phyloP scores from a whole-genome alignment of 2,113 vertebrate genomes.

The Sebastes fasciatus region DNA sequence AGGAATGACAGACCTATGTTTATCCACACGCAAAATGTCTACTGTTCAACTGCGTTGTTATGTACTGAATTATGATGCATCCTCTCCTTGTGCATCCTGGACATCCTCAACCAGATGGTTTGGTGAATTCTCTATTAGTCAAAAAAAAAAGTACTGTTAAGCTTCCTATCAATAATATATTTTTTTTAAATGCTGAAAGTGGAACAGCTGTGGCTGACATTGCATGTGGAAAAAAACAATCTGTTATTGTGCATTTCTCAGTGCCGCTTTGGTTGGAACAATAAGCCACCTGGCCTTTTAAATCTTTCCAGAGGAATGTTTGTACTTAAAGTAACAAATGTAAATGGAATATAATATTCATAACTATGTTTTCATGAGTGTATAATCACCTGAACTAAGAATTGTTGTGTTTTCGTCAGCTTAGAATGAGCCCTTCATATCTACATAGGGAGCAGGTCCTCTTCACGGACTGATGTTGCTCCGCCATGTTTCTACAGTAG shows the following conservation, averaged over 20 bases:
- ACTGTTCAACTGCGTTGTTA: neutral
- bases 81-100: neutral
- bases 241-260: conserved; percentile 19
- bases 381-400: too few relatives aligned
- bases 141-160: neutral
- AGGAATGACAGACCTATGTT: conserved; percentile 12
- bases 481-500: too few relatives aligned
- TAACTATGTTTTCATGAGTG: too few relatives aligned
- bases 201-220: conserved; percentile 33
- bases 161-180: conserved; percentile 20
- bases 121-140: conserved; percentile 1
- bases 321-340: neutral
- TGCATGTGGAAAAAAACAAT: conserved; percentile 3
- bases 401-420: too few relatives aligned
- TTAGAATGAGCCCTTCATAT: too few relatives aligned
- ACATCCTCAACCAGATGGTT: neutral
- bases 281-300: conserved; percentile 18
- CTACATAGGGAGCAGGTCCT: too few relatives aligned
- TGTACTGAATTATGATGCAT: neutral
- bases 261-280: conserved; percentile 22
- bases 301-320: conserved; percentile 9
- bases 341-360: too few relatives aligned
- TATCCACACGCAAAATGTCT: neutral
- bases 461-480: too few relatives aligned
- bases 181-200: neutral